These are phyloP conservation scores for Paratrypauchen microcephalus DNA, from an alignment of 2,797 vertebrate species.

Conservation along the genomic window DNA sequence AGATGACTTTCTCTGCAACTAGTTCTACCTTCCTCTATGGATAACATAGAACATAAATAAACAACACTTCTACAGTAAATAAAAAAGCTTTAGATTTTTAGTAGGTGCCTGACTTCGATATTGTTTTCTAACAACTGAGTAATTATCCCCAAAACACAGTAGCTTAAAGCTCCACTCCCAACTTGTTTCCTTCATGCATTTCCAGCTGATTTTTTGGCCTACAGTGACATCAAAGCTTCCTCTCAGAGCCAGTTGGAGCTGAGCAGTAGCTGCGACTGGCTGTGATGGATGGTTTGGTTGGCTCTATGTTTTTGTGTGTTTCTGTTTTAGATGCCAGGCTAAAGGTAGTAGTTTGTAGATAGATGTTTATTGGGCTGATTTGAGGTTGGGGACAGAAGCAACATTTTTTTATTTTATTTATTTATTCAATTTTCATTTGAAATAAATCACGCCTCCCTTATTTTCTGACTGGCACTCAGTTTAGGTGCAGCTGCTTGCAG, in stretches of 20 bases:
- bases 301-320: conserved; percentile 12
- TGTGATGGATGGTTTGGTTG: conserved; percentile 26
- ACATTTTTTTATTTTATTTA: neutral
- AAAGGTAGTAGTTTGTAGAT: conserved; percentile 21
- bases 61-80: neutral
- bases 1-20: too few species aligned
- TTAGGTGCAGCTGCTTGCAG: too few species aligned
- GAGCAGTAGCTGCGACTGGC: conserved; percentile 39
- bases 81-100: too few species aligned
- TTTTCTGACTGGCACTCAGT: too few species aligned
- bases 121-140: neutral
- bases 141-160: conserved; percentile 41
- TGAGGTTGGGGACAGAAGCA: neutral
- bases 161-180: conserved; percentile 42
- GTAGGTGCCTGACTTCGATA: neutral
- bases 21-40: too few species aligned
- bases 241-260: conserved; percentile 63
- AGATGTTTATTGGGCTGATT: conserved; percentile 5
- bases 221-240: conserved; percentile 59
- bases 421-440: too few species aligned
- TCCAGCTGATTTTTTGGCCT: conserved; percentile 50
- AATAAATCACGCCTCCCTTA: too few species aligned
- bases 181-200: conserved; percentile 55
- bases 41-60: too few species aligned
- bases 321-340: conserved; percentile 22